Evolutionary conservation across 2,797 vertebrate genomes (phyloP).

Genomic region (Chromobotia macracanthus): DNA sequence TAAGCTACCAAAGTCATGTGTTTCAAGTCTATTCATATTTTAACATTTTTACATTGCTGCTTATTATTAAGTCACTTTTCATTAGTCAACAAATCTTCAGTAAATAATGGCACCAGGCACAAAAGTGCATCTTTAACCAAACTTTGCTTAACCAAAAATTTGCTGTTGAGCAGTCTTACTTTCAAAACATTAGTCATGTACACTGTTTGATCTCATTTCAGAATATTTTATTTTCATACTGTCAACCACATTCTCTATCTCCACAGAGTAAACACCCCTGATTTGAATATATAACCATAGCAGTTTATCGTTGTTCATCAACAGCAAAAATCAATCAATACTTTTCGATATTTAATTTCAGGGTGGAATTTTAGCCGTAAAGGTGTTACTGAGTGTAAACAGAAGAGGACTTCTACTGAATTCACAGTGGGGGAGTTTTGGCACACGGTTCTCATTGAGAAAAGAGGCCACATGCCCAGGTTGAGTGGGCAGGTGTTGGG

Average conservation of each 20-base stretch:
- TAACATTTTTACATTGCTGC: neutral
- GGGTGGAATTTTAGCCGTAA: slow-evolving; percentile 20
- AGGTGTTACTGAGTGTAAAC: slow-evolving; percentile 23
- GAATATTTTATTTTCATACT: neutral
- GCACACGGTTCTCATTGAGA: slow-evolving; percentile 38
- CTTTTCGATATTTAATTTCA: slow-evolving; percentile 29
- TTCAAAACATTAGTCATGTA: neutral
- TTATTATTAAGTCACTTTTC: neutral
- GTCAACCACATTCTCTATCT: no score
- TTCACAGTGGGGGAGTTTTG: slow-evolving; percentile 44
- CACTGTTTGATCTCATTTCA: neutral
- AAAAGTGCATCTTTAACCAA: neutral
- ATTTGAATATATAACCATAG: slow-evolving; percentile 18
- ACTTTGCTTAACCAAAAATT: no score
- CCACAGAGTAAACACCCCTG: neutral
- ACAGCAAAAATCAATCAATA: slow-evolving; percentile 25
- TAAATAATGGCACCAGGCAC: neutral
- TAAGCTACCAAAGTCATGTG: neutral
- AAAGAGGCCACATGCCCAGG: slow-evolving; percentile 28
- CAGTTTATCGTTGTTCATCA: slow-evolving; percentile 9
- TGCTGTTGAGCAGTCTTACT: neutral
- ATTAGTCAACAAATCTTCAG: neutral
- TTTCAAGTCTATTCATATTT: no score
- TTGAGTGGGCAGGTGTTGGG: slow-evolving; percentile 49
- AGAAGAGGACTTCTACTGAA: slow-evolving; percentile 26